Conservation (phyloP, 2,797 vertebrate species). For the Siniperca obscura region DNA sequence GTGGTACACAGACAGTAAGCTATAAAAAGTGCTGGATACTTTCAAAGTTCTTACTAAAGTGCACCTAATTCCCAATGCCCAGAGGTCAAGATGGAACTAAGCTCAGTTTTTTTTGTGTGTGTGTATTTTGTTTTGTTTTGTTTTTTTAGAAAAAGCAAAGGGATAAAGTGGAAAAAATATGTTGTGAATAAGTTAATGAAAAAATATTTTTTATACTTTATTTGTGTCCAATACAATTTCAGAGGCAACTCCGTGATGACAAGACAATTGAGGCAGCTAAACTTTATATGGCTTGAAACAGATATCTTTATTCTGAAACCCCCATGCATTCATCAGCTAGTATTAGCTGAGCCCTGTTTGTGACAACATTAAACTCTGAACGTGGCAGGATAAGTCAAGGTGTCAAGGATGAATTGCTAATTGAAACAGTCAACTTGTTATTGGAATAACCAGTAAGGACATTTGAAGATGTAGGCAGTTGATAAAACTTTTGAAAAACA, state of each 20-base stretch:
- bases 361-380: background rate
- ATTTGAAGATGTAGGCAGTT: conserved; percentile 3
- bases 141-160: conserved; percentile 37
- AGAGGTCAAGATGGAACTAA: conserved; percentile 36
- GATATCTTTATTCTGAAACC: conserved; percentile 19
- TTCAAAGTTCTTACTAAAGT: conserved; percentile 70
- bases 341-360: conserved; percentile 3
- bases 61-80: conserved; percentile 29
- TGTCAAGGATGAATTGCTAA: background rate
- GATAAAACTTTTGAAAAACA: background rate
- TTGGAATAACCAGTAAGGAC: background rate
- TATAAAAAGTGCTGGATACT: conserved; percentile 85
- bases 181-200: conserved; percentile 72
- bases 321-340: background rate
- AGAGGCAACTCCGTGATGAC: conserved; percentile 63
- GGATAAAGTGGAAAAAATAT: conserved; percentile 52
- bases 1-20: conserved; percentile 65
- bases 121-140: background rate
- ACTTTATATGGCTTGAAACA: conserved; percentile 69
- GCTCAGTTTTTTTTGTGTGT: conserved; percentile 28
- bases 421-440: background rate
- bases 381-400: background rate
- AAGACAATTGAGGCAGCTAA: conserved; percentile 78
- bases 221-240: conserved; percentile 62
- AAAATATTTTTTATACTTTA: conserved; percentile 68